A percentile compares a stretch with the other conserved stretches of the same genome.
Evolutionary conservation across 1,140 invertebrate genomes (phyloP).

Genomic region (Lordiphosa clarofinis): DNA sequence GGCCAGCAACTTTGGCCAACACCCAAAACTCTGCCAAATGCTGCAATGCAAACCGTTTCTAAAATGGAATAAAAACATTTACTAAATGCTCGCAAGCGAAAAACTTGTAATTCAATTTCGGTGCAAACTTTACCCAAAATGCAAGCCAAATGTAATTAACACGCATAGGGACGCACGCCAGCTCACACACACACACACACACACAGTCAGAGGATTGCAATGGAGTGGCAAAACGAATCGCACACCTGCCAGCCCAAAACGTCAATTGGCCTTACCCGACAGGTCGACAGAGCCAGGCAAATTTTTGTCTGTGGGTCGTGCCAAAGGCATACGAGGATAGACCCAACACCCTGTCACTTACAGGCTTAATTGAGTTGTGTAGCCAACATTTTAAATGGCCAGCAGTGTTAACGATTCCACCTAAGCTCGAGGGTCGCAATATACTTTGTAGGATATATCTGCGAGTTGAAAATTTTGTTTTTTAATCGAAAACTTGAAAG

Average conservation of each 20-base stretch:
- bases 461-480: too few species aligned
- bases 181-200: background rate
- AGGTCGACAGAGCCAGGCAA: conserved; percentile 8
- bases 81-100: conserved; percentile 59
- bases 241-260: conserved; percentile 44
- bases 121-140: conserved; percentile 60
- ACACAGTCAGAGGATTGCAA: conserved; percentile 12
- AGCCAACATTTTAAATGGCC: conserved; percentile 70
- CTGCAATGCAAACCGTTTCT: conserved; percentile 13
- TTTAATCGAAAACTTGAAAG: too few species aligned
- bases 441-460: too few species aligned
- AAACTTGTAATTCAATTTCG: conserved; percentile 74
- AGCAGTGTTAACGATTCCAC: conserved; percentile 52
- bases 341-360: conserved; percentile 22
- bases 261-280: conserved; percentile 11
- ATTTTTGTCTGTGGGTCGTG: conserved; percentile 13
- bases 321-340: conserved; percentile 12
- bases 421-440: conserved; percentile 12
- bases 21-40: conserved; percentile 20
- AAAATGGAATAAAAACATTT: conserved; percentile 33
- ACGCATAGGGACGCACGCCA: conserved; percentile 38
- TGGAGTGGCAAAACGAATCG: conserved; percentile 41
- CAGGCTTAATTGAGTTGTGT: conserved; percentile 71
- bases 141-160: conserved; percentile 72
- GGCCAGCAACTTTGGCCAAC: background rate